phyloP scores from a whole-genome alignment of 1,140 invertebrate genomes.

The Tribolium castaneum region DNA sequence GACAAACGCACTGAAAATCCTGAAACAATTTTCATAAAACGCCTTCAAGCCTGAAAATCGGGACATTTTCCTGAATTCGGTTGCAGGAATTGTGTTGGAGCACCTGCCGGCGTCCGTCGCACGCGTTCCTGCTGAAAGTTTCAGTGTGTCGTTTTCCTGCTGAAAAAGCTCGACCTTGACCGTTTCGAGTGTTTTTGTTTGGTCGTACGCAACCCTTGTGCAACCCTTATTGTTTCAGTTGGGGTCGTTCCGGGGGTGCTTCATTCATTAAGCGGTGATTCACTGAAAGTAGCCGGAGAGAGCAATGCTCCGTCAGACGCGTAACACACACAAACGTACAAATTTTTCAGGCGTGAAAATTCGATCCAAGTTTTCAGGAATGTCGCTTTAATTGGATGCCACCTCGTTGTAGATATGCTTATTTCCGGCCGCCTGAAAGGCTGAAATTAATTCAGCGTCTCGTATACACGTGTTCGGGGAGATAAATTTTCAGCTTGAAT shows the following conservation, averaged over 20 bases:
- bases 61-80: no score
- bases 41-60: no score
- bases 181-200: background rate
- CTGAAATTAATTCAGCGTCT: conserved; percentile 1
- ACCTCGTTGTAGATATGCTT: background rate
- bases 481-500: conserved; percentile 42
- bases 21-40: no score
- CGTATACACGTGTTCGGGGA: conserved; percentile 28
- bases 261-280: conserved; percentile 33
- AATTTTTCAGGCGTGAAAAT: background rate
- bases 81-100: no score
- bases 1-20: no score
- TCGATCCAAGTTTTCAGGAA: background rate
- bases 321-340: background rate
- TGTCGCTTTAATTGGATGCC: background rate
- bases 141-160: no score
- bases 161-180: no score
- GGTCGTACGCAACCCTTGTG: background rate
- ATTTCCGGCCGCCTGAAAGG: background rate
- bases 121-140: no score
- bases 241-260: background rate
- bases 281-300: background rate
- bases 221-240: background rate
- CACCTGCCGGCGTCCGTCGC: no score
- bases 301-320: background rate